Evolutionary conservation across 2,888 invertebrate species (phyloP).

Genomic region (Pristionchus exspectatus): DNA sequence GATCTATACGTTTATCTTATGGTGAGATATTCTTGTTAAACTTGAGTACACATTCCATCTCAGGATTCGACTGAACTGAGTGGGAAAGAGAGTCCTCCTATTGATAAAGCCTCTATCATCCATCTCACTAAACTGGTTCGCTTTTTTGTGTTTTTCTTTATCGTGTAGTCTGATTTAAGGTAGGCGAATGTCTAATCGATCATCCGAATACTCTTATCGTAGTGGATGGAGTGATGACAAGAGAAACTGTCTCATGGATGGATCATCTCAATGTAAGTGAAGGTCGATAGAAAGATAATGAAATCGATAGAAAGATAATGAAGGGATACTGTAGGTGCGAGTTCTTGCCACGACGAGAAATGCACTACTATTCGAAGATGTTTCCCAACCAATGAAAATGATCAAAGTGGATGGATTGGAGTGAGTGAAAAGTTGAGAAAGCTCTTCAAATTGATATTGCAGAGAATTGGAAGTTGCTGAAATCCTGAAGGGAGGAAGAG

Average conservation of each 20-base stretch:
- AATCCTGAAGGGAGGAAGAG: neutral
- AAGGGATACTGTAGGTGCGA: slow-evolving; percentile 38
- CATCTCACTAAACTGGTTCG: slow-evolving; percentile 26
- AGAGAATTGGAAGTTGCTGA: neutral
- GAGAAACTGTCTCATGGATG: slow-evolving; percentile 48
- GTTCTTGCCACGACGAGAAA: slow-evolving; percentile 44
- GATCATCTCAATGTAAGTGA: slow-evolving; percentile 51
- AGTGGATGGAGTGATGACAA: slow-evolving; percentile 24
- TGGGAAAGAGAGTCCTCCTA: neutral
- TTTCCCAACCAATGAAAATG: slow-evolving; percentile 33
- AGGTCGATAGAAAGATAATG: no score
- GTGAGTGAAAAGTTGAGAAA: neutral
- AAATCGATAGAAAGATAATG: neutral
- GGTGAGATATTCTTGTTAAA: neutral
- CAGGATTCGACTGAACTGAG: neutral
- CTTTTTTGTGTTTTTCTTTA: neutral
- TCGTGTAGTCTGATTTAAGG: neutral
- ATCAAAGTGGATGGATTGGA: slow-evolving; percentile 37
- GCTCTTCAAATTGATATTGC: neutral
- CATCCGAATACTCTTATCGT: slow-evolving; percentile 45
- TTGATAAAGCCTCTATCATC: neutral
- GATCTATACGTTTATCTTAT: slow-evolving; percentile 10
- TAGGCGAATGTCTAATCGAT: slow-evolving; percentile 25
- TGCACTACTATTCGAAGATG: slow-evolving; percentile 51
- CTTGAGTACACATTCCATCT: neutral